Conservation (phyloP, 2,888 invertebrate species). For the Drosophila nr. medialis region DNA sequence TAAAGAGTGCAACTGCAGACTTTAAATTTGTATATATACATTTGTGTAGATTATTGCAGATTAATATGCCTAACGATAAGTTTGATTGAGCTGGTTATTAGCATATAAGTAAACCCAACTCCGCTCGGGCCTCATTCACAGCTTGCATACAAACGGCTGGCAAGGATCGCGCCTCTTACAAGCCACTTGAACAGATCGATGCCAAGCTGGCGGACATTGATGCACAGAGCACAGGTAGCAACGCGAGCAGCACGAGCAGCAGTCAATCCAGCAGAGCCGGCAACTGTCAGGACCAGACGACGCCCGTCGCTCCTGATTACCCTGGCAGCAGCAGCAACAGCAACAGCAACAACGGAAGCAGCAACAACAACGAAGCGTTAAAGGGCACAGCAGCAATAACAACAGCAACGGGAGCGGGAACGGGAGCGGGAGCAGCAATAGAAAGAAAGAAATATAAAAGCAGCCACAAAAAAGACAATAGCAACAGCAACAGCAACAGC, state of each 20-base stretch:
- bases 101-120: slow-evolving; percentile 20
- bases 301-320: slow-evolving; percentile 41
- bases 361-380: slow-evolving; percentile 44
- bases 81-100: slow-evolving; percentile 2
- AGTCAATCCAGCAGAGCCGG: slow-evolving; percentile 38
- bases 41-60: not conserved
- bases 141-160: slow-evolving; percentile 90
- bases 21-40: not conserved
- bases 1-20: not conserved
- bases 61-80: not conserved
- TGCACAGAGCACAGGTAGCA: slow-evolving; percentile 79
- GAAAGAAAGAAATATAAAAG: slow-evolving; percentile 31
- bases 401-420: slow-evolving; percentile 26
- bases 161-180: slow-evolving; percentile 88
- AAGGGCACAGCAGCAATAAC: slow-evolving; percentile 18
- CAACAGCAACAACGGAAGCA: slow-evolving; percentile 25
- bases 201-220: slow-evolving; percentile 83
- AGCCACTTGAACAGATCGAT: slow-evolving; percentile 87
- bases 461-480: slow-evolving; percentile 47
- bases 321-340: slow-evolving; percentile 25
- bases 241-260: slow-evolving; percentile 58
- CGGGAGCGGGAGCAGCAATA: slow-evolving; percentile 53
- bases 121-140: slow-evolving; percentile 71
- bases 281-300: slow-evolving; percentile 56
- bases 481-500: slow-evolving; percentile 35